phyloP scores from a whole-genome alignment of 2,113 vertebrate species.

The Brevimyrus niger region DNA sequence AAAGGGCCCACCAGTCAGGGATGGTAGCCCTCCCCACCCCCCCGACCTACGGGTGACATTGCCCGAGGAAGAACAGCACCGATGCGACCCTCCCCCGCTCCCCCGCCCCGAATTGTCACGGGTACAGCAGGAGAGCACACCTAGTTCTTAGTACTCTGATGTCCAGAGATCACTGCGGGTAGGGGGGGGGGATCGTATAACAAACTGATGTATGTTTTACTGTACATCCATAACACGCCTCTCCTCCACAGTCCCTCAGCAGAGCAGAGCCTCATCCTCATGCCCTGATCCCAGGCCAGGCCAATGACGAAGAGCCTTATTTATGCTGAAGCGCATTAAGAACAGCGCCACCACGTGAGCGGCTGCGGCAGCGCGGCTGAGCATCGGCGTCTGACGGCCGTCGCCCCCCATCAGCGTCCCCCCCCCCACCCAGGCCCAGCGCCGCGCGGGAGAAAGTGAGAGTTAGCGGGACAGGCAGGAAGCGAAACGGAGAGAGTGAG shows the following conservation, averaged over 20 bases:
- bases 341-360: background rate
- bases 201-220: background rate
- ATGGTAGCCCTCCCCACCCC: background rate
- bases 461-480: conserved; percentile 2
- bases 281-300: background rate
- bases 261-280: background rate
- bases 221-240: background rate
- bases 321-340: background rate
- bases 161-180: background rate
- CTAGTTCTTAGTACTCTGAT: background rate
- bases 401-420: background rate
- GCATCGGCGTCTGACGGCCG: background rate
- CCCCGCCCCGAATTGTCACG: background rate
- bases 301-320: background rate
- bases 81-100: background rate
- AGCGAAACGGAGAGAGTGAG: background rate
- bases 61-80: conserved; percentile 10
- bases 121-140: background rate
- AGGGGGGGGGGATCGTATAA: background rate
- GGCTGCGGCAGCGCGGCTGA: background rate
- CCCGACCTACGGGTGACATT: background rate
- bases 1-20: background rate
- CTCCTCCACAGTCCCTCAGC: background rate
- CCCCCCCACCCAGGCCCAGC: background rate
- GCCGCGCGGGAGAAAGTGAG: background rate